Conservation (phyloP, 2,113 vertebrate species). For the Dermatemys mawii region DNA sequence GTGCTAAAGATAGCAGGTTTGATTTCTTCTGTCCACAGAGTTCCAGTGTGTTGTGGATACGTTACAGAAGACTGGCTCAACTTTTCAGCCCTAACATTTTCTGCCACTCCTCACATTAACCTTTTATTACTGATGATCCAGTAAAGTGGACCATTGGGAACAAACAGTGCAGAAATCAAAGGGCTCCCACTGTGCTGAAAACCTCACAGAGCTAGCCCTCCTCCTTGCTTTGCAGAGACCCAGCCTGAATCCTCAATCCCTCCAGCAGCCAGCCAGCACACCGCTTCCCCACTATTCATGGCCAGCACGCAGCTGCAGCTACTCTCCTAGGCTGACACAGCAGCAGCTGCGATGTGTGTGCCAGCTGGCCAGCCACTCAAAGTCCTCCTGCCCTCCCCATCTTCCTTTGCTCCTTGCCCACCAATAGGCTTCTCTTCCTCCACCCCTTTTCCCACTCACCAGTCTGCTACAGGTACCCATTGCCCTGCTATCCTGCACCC, state of each 20-base stretch:
- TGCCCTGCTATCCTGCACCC: constrained; percentile 25
- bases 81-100: constrained; percentile 1
- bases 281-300: constrained; percentile 71
- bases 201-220: constrained; percentile 34
- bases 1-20: background rate
- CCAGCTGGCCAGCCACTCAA: constrained; percentile 71
- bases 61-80: constrained; percentile 10
- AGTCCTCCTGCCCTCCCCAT: constrained; percentile 31
- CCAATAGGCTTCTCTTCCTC: constrained; percentile 51
- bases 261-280: constrained; percentile 64
- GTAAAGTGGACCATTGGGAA: constrained; percentile 17
- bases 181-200: background rate
- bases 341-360: constrained; percentile 69
- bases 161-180: constrained; percentile 69
- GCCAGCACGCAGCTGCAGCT: constrained; percentile 71
- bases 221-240: constrained; percentile 49
- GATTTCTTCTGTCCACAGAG: constrained; percentile 57
- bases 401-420: constrained; percentile 50
- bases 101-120: background rate
- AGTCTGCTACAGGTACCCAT: constrained; percentile 6
- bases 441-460: background rate
- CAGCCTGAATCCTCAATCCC: constrained; percentile 56
- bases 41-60: background rate
- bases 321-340: constrained; percentile 69
- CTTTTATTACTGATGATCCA: background rate